Evolutionary conservation across 2,797 vertebrate genomes (phyloP).

Genomic region (Luscinia megarhynchos): DNA sequence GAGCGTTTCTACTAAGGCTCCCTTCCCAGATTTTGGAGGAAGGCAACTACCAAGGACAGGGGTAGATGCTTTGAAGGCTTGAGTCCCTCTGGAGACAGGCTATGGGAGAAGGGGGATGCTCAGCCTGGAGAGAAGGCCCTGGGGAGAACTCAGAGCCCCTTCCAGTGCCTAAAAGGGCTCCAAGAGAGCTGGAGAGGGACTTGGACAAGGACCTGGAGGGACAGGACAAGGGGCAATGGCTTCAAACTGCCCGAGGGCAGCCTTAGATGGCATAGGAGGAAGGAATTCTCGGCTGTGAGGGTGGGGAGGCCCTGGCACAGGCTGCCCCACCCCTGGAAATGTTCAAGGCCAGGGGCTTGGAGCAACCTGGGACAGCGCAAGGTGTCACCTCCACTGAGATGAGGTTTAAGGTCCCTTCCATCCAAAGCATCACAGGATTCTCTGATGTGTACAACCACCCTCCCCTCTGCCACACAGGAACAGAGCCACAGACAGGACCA

Average conservation of each 20-base stretch:
- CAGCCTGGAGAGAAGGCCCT: neutral
- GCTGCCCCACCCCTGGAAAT: neutral
- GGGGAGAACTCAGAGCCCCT: neutral
- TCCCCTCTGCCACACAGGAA: neutral
- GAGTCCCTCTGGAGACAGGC: neutral
- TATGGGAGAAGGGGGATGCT: neutral
- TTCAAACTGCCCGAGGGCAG: neutral
- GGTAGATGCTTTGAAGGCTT: neutral
- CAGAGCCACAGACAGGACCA: slow-evolving; percentile 3
- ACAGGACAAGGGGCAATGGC: neutral
- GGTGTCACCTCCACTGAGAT: neutral
- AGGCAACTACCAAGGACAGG: fast-evolving
- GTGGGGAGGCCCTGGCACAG: neutral
- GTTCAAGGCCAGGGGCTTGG: no score
- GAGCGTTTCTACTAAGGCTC: fast-evolving
- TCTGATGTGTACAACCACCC: fast-evolving
- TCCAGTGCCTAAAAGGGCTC: neutral
- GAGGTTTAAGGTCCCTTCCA: neutral
- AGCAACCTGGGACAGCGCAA: neutral
- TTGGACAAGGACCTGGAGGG: neutral
- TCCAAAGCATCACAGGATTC: neutral
- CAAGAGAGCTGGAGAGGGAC: neutral
- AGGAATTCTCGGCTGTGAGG: neutral
- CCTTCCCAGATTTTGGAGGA: neutral
- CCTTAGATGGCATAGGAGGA: no score